Evolutionary conservation across 1,140 invertebrate genomes (phyloP).

Genomic region (Saccostrea glomerata): DNA sequence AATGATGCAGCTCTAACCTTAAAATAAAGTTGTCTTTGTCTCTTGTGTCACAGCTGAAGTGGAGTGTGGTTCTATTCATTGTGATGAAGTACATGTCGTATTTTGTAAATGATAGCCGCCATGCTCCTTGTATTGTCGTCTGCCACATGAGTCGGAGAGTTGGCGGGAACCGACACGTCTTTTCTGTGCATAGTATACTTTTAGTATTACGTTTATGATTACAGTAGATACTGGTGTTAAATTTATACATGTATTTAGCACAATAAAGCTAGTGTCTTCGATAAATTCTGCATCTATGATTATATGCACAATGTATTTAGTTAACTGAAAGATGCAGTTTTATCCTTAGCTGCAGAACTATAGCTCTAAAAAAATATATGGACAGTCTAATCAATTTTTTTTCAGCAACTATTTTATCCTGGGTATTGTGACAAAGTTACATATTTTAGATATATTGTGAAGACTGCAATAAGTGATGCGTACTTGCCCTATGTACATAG

Average conservation of each 20-base stretch:
- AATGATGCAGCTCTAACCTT: background rate
- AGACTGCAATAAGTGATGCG: background rate
- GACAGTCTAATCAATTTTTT: background rate
- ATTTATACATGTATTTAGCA: background rate
- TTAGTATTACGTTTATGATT: background rate
- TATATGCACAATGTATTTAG: too few relatives aligned
- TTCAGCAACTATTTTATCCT: background rate
- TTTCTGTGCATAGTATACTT: background rate
- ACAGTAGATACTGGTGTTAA: background rate
- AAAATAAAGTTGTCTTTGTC: background rate
- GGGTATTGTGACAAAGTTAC: too few relatives aligned
- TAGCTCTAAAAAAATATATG: background rate
- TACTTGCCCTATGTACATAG: conserved; percentile 11
- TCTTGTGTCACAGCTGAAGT: background rate
- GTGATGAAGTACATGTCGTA: background rate
- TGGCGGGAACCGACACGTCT: conserved; percentile 2
- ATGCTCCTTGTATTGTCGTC: conserved; percentile 22
- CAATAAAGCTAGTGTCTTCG: too few relatives aligned
- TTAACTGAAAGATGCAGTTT: too few relatives aligned
- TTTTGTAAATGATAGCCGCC: conserved; percentile 6
- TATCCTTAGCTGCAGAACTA: background rate
- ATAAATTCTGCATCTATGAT: too few relatives aligned
- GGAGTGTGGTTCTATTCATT: background rate
- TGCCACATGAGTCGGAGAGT: background rate
- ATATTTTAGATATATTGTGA: too few relatives aligned